phyloP scores from a whole-genome alignment of 35 echinoderm and acorn worm genomes.

The Amphiura filiformis region DNA sequence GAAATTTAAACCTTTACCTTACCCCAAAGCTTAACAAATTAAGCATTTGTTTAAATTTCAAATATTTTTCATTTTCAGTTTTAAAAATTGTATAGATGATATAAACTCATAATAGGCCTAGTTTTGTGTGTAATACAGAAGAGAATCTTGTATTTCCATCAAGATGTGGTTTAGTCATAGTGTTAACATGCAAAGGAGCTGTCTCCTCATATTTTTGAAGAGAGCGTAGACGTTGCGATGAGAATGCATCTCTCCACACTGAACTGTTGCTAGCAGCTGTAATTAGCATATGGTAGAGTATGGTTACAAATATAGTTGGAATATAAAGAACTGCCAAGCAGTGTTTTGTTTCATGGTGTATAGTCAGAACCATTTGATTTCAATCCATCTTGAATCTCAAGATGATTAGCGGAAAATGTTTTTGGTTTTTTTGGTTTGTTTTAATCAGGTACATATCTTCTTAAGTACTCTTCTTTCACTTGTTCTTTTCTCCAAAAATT shows the following conservation, averaged over 20 bases:
- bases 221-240: not conserved
- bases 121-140: too few species aligned
- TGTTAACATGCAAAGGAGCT: not conserved
- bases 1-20: not conserved
- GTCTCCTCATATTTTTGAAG: not conserved
- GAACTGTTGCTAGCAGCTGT: slow-evolving; percentile 9
- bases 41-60: not conserved
- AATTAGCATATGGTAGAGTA: not conserved
- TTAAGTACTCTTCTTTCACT: too few species aligned
- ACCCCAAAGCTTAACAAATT: not conserved
- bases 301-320: not conserved
- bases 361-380: not conserved
- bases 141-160: too few species aligned
- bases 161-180: not conserved
- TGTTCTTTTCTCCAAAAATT: too few species aligned
- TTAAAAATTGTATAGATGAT: too few species aligned
- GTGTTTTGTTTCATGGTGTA: not conserved
- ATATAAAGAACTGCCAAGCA: not conserved
- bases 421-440: too few species aligned
- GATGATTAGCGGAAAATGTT: not conserved
- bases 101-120: too few species aligned
- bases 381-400: not conserved
- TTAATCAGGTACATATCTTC: too few species aligned
- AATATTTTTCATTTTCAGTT: too few species aligned
- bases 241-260: not conserved